Percentiles rank a stretch among this genome's conserved stretches.
phyloP scores from a whole-genome alignment of 1,140 invertebrate genomes.

The Bombus pascuorum region DNA sequence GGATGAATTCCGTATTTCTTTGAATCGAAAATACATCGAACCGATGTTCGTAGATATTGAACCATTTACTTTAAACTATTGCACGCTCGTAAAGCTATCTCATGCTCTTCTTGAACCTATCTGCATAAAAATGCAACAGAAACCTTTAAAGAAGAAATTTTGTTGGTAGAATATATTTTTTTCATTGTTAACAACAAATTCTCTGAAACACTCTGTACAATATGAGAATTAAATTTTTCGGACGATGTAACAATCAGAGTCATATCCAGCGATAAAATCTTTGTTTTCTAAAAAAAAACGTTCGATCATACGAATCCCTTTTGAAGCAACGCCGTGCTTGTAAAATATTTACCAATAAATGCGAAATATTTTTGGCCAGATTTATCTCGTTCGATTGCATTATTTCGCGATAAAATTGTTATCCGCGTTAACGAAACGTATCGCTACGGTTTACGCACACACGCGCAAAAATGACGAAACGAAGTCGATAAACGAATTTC shows the following conservation, averaged over 20 bases:
- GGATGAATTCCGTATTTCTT: background rate
- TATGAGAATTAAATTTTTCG: background rate
- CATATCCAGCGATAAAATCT: background rate
- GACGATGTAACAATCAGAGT: background rate
- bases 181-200: too few species aligned
- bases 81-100: too few species aligned
- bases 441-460: background rate
- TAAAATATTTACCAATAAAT: conserved; percentile 16
- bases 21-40: background rate
- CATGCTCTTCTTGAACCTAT: background rate
- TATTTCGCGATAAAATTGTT: conserved; percentile 1
- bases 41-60: too few species aligned
- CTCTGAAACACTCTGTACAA: background rate
- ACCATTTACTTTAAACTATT: too few species aligned
- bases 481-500: background rate
- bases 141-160: background rate
- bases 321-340: background rate
- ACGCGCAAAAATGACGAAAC: background rate
- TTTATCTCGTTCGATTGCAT: background rate
- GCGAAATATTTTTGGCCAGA: background rate
- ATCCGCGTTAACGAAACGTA: conserved; percentile 7
- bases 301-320: background rate
- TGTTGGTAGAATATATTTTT: too few species aligned
- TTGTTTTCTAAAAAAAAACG: background rate
- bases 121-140: background rate